Evolutionary conservation across 2,113 vertebrate species (phyloP).

Genomic region (Taurulus bubalis): DNA sequence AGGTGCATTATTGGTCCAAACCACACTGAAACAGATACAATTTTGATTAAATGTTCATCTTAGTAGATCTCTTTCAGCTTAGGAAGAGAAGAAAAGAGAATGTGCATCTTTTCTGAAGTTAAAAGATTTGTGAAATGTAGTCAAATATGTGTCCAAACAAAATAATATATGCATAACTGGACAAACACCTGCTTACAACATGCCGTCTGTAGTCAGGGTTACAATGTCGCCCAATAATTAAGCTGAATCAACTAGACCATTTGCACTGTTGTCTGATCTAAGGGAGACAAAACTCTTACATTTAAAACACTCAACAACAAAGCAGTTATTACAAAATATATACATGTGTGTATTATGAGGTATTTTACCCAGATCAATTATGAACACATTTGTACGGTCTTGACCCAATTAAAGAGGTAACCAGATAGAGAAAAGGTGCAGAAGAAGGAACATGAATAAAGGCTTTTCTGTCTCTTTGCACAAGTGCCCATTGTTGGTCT

Average conservation of each 20-base stretch:
- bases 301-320: background rate
- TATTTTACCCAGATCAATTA: slow-evolving; percentile 18
- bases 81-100: background rate
- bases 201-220: background rate
- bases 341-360: background rate
- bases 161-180: background rate
- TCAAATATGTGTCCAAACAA: background rate
- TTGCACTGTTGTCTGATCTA: background rate
- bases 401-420: slow-evolving; percentile 38
- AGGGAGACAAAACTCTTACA: background rate
- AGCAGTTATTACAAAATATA: background rate
- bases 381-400: slow-evolving; percentile 17
- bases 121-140: background rate
- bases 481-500: slow-evolving; percentile 76
- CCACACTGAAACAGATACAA: background rate
- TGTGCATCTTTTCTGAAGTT: background rate
- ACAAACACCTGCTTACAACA: background rate
- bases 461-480: slow-evolving; percentile 72
- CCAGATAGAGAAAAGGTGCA: slow-evolving; percentile 45
- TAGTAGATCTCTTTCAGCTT: background rate
- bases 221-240: background rate
- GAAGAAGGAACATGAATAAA: slow-evolving; percentile 63
- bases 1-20: background rate
- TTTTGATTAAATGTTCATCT: background rate
- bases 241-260: background rate